Base-by-base conservation (phyloP, 1,140 invertebrate genomes). In the Habropoda laboriosa region DNA sequence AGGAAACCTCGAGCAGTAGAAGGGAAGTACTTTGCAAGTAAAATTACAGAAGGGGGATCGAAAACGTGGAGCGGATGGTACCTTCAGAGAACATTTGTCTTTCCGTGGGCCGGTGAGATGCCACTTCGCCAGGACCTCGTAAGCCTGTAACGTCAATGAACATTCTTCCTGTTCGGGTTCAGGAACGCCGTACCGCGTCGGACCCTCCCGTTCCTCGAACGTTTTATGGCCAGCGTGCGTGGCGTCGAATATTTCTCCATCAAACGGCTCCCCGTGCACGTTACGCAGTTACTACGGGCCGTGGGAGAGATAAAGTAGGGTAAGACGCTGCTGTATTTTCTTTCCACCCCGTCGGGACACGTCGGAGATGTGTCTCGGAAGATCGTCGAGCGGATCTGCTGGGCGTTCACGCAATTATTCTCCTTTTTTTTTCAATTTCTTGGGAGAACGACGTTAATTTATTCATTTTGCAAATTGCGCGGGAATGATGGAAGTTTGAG, bases 211-310 rank as follows among this genome's bases (percentile, higher is more conserved):
- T 83, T 82, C 58, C 64, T 71, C 77, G 79, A 80, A 87, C 77
- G 85, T 86, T 90, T 90, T 89, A 91, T 84, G 86, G 87, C 80
- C 86, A 84, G 68, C 72, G 83, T 82, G 82, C 79, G 73, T 63
- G 80, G 79, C 74, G 70, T 74, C 81, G 82, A 87, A 89, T 86
- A 82, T 81, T 87, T 87, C 87, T 86, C 84, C 86, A 86, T 89
- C 85, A 86, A 86, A 90, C 80, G 86, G 80, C 86, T 84, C 84
- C 87, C 86, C 82, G 68, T 86, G 53, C 75, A 67, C 84, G 61
- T 84, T 67, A 74, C 68, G 66, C 55, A 61, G 68, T 85, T 83
- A 85, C 79, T 88, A 81, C 71, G 71, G 42, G 66, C 60, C 76
- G 83, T 49, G 75, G 85, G 75, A 79, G 77, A 82, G 76, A 78